Evolutionary conservation across 1,140 invertebrate species (phyloP).

Genomic region (Drosophila sproati): DNA sequence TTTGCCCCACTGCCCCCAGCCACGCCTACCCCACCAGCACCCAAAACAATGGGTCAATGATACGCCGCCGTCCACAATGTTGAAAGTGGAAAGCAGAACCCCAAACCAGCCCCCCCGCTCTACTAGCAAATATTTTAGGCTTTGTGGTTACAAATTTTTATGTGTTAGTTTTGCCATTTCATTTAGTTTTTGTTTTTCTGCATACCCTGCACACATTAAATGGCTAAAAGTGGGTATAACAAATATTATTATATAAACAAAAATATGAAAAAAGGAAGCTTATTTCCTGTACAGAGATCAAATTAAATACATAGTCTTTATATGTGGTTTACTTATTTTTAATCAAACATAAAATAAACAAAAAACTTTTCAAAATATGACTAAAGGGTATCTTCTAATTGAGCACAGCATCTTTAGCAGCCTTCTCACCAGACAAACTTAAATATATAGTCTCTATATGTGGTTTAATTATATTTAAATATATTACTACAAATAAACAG

Average conservation of each 20-base stretch:
- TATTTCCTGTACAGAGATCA: too few relatives aligned
- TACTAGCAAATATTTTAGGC: constrained; percentile 37
- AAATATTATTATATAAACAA: too few relatives aligned
- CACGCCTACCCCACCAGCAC: constrained; percentile 14
- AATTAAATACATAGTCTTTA: too few relatives aligned
- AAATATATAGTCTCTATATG: too few relatives aligned
- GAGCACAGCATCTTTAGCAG: too few relatives aligned
- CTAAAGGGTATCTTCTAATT: neutral
- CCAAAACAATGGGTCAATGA: constrained; percentile 69
- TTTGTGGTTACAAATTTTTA: constrained; percentile 74
- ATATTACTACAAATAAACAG: too few relatives aligned
- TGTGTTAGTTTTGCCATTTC: constrained; percentile 69
- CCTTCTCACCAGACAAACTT: too few relatives aligned
- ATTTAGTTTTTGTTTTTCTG: constrained; percentile 60
- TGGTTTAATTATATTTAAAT: too few relatives aligned
- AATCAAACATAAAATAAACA: neutral
- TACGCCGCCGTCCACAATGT: constrained; percentile 24
- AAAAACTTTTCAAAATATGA: neutral
- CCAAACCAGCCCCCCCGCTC: constrained; percentile 10
- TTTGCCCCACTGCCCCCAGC: constrained; percentile 34
- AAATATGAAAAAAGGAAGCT: neutral
- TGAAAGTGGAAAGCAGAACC: neutral
- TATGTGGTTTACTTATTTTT: too few relatives aligned
- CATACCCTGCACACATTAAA: constrained; percentile 17
- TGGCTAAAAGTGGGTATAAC: neutral